phyloP scores from a whole-genome alignment of 2,888 invertebrate species.

The Lepidocyrtoides sp. region DNA sequence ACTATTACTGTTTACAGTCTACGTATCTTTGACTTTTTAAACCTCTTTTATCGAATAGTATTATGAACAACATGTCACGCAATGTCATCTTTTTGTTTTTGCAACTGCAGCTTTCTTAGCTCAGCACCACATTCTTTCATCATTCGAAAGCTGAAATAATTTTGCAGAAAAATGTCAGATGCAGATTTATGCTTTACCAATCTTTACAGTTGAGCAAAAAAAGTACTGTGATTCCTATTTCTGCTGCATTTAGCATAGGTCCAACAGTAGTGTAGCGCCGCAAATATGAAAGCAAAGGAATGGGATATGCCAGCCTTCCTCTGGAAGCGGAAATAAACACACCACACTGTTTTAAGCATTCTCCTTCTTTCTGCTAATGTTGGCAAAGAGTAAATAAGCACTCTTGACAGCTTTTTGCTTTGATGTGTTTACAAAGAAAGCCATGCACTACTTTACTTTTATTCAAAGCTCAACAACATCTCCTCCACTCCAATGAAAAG shows the following conservation, averaged over 20 bases:
- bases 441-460: background rate
- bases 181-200: no score
- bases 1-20: no score
- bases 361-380: background rate
- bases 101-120: no score
- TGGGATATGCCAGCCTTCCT: background rate
- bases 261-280: background rate
- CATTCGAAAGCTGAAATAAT: no score
- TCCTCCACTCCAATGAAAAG: background rate
- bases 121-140: no score
- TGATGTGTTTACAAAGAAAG: conserved; percentile 39
- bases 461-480: conserved; percentile 49
- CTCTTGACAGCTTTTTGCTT: conserved; percentile 45
- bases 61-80: no score
- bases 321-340: conserved; percentile 15
- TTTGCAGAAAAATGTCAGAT: no score
- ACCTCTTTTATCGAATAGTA: no score
- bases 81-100: no score
- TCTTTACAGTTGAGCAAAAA: no score
- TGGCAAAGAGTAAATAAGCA: conserved; percentile 24
- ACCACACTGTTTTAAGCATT: conserved; percentile 28
- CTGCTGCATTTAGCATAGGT: background rate
- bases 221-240: background rate
- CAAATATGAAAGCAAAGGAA: background rate
- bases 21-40: no score